Evolutionary conservation across 2,797 vertebrate species (phyloP).

Genomic region (Notolabrus celidotus): DNA sequence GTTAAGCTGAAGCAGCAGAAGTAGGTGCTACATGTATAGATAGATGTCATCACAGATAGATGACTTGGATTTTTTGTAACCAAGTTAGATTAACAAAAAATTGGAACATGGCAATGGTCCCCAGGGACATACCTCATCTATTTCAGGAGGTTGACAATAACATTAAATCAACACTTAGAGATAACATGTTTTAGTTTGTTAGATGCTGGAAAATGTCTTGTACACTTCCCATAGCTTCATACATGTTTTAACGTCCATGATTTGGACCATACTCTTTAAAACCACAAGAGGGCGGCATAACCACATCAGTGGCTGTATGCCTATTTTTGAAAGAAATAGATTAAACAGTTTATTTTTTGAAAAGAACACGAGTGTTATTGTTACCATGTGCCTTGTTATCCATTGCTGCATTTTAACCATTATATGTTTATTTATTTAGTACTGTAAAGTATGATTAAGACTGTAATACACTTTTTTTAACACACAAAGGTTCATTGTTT

Average conservation of each 20-base stretch:
- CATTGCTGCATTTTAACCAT: conserved; percentile 1
- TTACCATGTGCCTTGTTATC: conserved; percentile 5
- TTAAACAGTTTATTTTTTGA: not conserved
- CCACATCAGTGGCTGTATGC: conserved; percentile 10
- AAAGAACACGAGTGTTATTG: not conserved
- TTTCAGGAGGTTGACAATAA: not conserved
- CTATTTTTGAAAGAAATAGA: conserved; percentile 20
- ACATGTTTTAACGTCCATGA: conserved; percentile 60
- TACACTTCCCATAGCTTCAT: conserved; percentile 47
- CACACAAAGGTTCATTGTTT: conserved; percentile 10
- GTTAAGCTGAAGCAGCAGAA: conserved; percentile 1
- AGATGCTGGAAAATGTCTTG: conserved; percentile 23
- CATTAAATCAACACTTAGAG: not conserved
- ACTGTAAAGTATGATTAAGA: conserved; percentile 7
- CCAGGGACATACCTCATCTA: conserved; percentile 1
- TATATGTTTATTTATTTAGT: not conserved
- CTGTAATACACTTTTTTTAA: conserved; percentile 4
- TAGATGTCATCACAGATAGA: not conserved
- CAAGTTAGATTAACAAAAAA: not conserved
- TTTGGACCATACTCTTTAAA: conserved; percentile 50
- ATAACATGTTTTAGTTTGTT: conserved; percentile 1
- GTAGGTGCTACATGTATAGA: not conserved
- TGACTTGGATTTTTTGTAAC: too few relatives aligned
- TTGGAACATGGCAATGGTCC: too few relatives aligned
- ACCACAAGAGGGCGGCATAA: conserved; percentile 73